Percentiles rank a stretch among this genome's conserved stretches.
Evolutionary conservation across 2,888 invertebrate genomes (phyloP).

Genomic region (Neoscelio sp.): DNA sequence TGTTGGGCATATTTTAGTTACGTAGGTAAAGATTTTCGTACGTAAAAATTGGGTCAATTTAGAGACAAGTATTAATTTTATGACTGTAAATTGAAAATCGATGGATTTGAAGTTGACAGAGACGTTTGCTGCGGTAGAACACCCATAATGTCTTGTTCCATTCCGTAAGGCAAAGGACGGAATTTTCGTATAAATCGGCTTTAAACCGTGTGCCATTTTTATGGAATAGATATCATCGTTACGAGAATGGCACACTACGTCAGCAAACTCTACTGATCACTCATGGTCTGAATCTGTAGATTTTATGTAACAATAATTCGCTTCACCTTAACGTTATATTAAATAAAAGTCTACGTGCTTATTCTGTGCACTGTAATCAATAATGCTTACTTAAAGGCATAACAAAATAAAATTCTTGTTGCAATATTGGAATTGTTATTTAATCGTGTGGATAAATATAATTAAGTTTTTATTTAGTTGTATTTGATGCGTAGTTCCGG

Average conservation of each 20-base stretch:
- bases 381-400: no score
- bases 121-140: slow-evolving; percentile 16
- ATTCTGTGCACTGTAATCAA: no score
- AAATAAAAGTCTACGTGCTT: no score
- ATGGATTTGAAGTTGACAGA: slow-evolving; percentile 26
- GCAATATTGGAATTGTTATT: no score
- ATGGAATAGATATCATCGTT: slow-evolving; percentile 33
- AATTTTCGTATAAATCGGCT: slow-evolving; percentile 46
- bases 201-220: slow-evolving; percentile 16
- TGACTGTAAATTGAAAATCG: slow-evolving; percentile 26
- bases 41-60: slow-evolving; percentile 16
- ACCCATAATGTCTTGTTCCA: slow-evolving; percentile 35
- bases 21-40: no score
- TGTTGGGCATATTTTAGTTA: no score
- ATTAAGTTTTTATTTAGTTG: slow-evolving; percentile 4
- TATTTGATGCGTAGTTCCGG: neutral
- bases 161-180: slow-evolving; percentile 12
- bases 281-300: neutral
- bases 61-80: slow-evolving; percentile 21
- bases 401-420: no score
- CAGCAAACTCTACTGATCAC: slow-evolving; percentile 13
- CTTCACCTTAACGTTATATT: no score
- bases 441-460: neutral
- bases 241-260: slow-evolving; percentile 34
- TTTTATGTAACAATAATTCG: slow-evolving; percentile 19